Evolutionary conservation across 2,888 invertebrate genomes (phyloP).

Genomic region (Brachypalpus laphriformis): DNA sequence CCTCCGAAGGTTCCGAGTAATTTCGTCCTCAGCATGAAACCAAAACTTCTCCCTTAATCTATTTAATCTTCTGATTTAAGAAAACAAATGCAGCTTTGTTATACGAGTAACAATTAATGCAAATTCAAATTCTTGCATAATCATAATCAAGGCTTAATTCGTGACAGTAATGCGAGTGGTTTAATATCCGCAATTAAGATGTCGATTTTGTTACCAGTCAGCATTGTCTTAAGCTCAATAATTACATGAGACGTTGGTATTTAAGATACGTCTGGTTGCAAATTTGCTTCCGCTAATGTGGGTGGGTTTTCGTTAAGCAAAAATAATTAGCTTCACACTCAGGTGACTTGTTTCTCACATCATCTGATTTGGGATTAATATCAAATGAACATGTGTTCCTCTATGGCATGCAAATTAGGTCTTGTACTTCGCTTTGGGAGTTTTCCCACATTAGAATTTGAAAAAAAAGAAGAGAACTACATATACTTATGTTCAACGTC

Average conservation of each 20-base stretch:
- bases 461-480: not conserved
- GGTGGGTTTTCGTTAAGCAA: constrained; percentile 9
- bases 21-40: too few relatives aligned
- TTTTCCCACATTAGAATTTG: constrained; percentile 16
- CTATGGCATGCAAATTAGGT: constrained; percentile 27
- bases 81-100: not conserved
- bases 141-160: constrained; percentile 1
- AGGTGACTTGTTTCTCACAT: constrained; percentile 6
- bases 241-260: not conserved
- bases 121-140: not conserved
- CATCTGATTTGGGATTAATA: constrained; percentile 16
- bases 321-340: constrained; percentile 15
- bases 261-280: not conserved
- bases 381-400: constrained; percentile 3
- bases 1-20: too few relatives aligned
- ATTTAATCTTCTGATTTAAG: too few relatives aligned
- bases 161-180: constrained; percentile 8
- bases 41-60: too few relatives aligned
- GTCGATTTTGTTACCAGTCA: not conserved
- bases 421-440: constrained; percentile 11
- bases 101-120: not conserved
- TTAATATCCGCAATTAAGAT: constrained; percentile 32
- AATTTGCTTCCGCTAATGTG: constrained; percentile 24
- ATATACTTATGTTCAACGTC: not conserved
- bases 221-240: not conserved